phyloP scores from a whole-genome alignment of 2,797 vertebrate species.

The Trachops cirrhosus region DNA sequence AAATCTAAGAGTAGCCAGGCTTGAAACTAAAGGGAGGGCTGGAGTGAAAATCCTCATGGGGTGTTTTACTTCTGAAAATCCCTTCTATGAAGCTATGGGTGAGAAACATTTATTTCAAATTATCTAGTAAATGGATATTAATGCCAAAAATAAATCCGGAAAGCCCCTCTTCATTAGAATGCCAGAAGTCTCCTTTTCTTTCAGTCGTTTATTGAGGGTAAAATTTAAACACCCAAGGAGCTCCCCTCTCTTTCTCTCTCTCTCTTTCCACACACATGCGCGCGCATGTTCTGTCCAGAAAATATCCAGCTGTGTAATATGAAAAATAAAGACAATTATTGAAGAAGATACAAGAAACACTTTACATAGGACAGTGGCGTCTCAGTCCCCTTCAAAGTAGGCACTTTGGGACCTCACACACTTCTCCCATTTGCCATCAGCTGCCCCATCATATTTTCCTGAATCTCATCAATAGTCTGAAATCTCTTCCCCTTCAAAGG shows the following conservation, averaged over 20 bases:
- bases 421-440: not conserved
- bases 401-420: too few relatives aligned
- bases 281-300: not conserved
- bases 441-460: not conserved
- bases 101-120: slow-evolving; percentile 23
- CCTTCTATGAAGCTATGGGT: not conserved
- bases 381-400: too few relatives aligned
- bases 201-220: slow-evolving; percentile 6
- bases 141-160: not conserved
- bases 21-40: slow-evolving; percentile 32
- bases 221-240: not conserved
- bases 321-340: not conserved
- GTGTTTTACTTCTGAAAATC: slow-evolving; percentile 45
- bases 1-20: slow-evolving; percentile 28
- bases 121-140: slow-evolving; percentile 37
- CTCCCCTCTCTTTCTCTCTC: too few relatives aligned
- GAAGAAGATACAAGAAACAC: not conserved
- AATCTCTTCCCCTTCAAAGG: not conserved
- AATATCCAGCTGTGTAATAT: not conserved
- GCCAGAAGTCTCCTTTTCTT: not conserved
- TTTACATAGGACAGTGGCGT: not conserved
- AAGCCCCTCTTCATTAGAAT: not conserved
- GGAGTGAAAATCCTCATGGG: slow-evolving; percentile 3
- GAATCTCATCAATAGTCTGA: not conserved
- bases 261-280: too few relatives aligned